These are phyloP conservation scores for Bombylius major DNA, from an alignment of 2,888 invertebrate species.

Conservation along the genomic window DNA sequence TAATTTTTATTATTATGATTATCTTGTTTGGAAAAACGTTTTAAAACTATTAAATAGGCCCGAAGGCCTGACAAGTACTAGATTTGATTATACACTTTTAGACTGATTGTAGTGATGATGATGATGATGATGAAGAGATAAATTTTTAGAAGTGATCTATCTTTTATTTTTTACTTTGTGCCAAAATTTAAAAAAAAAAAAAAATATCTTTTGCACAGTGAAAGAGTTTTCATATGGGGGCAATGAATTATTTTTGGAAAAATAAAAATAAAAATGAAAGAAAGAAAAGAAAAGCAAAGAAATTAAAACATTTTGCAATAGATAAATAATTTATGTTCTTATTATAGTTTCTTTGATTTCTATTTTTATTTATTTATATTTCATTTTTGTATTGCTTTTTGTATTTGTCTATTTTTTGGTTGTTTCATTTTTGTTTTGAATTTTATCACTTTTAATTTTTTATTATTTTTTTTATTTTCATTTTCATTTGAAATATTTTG, in stretches of 20 bases:
- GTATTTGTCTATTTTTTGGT: too few species aligned
- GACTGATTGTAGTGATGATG: neutral
- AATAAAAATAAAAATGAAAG: neutral
- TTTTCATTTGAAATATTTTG: too few species aligned
- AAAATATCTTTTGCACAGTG: constrained; percentile 1
- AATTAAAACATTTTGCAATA: too few species aligned
- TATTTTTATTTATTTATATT: too few species aligned
- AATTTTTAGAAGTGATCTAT: neutral
- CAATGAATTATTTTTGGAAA: neutral
- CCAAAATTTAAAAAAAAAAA: constrained; percentile 2
- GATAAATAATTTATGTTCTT: too few species aligned
- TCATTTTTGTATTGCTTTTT: too few species aligned
- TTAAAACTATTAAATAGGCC: constrained; percentile 7
- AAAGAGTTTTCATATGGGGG: neutral
- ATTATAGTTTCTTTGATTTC: too few species aligned
- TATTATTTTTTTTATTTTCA: too few species aligned
- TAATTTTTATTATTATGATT: too few species aligned
- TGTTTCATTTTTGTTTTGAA: too few species aligned
- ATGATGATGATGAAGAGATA: neutral
- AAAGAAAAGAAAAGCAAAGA: neutral
- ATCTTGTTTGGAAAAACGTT: too few species aligned
- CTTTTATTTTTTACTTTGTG: neutral
- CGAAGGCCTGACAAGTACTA: constrained; percentile 14
- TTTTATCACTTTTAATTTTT: too few species aligned
- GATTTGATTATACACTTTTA: constrained; percentile 4